phyloP scores from a whole-genome alignment of 2,888 invertebrate genomes.

The Sphaerophoria rueppellii region DNA sequence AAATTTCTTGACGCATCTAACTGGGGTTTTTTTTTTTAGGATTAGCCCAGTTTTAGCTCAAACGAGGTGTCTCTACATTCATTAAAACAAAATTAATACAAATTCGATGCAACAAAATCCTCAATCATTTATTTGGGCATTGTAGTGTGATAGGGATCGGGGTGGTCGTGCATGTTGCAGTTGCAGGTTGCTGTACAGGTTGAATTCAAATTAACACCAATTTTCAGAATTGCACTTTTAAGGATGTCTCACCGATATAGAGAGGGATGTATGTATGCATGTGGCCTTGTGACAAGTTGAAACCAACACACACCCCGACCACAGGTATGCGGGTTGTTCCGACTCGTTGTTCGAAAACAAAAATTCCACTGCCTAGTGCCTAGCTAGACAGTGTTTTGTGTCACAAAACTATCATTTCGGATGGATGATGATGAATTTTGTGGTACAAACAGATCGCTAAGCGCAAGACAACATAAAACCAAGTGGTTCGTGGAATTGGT shows the following conservation, averaged over 20 bases:
- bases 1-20: slow-evolving; percentile 1
- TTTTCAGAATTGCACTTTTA: slow-evolving; percentile 54
- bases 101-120: slow-evolving; percentile 54
- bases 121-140: slow-evolving; percentile 62
- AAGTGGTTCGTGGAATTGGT: slow-evolving; percentile 68
- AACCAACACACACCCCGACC: slow-evolving; percentile 20
- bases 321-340: slow-evolving; percentile 45
- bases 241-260: background rate
- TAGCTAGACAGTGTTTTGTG: too few relatives aligned
- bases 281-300: slow-evolving; percentile 22
- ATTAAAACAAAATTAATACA: slow-evolving; percentile 22
- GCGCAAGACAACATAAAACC: background rate
- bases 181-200: slow-evolving; percentile 37
- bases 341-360: slow-evolving; percentile 32
- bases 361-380: slow-evolving; percentile 54
- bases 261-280: background rate
- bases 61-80: slow-evolving; percentile 24
- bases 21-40: slow-evolving; percentile 1
- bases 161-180: background rate
- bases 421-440: slow-evolving; percentile 60
- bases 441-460: slow-evolving; percentile 2
- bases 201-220: slow-evolving; percentile 69
- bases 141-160: slow-evolving; percentile 53
- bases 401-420: slow-evolving; percentile 29
- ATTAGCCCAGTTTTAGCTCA: background rate